Evolutionary conservation across 2,797 vertebrate genomes (phyloP).

Genomic region (Lacerta agilis): DNA sequence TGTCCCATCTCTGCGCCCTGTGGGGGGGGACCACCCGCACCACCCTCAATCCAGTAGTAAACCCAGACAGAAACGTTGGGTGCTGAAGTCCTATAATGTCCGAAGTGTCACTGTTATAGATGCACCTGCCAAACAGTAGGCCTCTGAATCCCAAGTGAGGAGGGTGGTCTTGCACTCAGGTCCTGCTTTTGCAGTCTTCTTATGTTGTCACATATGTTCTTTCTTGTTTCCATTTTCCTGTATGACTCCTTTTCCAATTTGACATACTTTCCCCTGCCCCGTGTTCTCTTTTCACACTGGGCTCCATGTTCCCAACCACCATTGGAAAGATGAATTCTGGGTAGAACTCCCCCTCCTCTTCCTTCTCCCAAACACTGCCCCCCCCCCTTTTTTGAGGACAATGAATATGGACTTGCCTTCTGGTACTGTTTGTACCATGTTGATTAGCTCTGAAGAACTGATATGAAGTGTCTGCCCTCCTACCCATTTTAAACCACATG

Average conservation of each 20-base stretch:
- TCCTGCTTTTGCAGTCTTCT: not conserved
- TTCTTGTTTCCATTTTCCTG: not conserved
- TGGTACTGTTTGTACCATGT: not conserved
- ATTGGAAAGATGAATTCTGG: not conserved
- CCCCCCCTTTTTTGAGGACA: not conserved
- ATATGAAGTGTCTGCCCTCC: not conserved
- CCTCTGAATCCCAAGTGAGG: too few species aligned
- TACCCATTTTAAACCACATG: not conserved
- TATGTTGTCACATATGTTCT: not conserved
- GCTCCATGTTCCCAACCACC: not conserved
- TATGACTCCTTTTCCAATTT: not conserved
- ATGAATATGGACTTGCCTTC: not conserved
- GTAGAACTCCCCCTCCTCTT: not conserved
- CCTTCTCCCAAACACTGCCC: not conserved
- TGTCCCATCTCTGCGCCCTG: too few species aligned
- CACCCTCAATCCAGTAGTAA: too few species aligned
- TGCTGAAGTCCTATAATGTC: not conserved
- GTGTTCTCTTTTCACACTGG: not conserved
- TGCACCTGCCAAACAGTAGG: not conserved
- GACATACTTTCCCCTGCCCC: not conserved
- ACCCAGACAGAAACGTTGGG: not conserved
- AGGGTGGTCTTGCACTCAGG: too few species aligned
- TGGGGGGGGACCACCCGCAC: too few species aligned
- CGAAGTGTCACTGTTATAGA: not conserved
- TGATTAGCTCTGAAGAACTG: not conserved